Conservation (phyloP, 2,888 invertebrate species). For the Hydrotaea cyrtoneurina region DNA sequence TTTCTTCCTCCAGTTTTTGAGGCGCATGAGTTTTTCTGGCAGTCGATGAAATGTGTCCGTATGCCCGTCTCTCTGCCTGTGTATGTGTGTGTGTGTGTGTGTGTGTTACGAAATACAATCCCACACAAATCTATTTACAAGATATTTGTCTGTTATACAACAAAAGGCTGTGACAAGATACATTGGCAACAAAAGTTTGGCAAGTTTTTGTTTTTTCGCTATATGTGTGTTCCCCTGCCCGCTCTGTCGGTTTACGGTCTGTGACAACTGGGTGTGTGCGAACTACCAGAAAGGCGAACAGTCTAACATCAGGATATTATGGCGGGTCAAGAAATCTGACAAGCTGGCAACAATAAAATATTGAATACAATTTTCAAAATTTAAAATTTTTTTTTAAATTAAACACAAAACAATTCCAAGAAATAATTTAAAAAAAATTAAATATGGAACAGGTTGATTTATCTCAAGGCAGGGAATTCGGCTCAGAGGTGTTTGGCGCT, state of each 20-base stretch:
- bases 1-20: background rate
- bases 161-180: constrained; percentile 24
- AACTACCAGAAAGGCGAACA: background rate
- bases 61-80: background rate
- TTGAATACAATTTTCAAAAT: no score
- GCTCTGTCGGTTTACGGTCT: background rate
- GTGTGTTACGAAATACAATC: constrained; percentile 21
- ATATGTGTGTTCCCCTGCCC: background rate
- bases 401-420: no score
- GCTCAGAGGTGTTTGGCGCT: no score
- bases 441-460: no score
- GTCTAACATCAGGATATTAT: no score
- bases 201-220: background rate
- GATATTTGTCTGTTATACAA: constrained; percentile 16
- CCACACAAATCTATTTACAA: constrained; percentile 33
- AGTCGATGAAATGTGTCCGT: background rate
- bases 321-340: no score
- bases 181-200: constrained; percentile 17
- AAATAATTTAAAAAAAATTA: no score
- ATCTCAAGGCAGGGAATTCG: no score
- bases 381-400: no score
- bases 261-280: background rate
- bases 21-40: background rate
- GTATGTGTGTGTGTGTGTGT: constrained; percentile 6
- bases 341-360: no score